Evolutionary conservation across 37 sponge, comb jelly and placozoan species (phyloP).

Genomic region (Eunapius fragilis): DNA sequence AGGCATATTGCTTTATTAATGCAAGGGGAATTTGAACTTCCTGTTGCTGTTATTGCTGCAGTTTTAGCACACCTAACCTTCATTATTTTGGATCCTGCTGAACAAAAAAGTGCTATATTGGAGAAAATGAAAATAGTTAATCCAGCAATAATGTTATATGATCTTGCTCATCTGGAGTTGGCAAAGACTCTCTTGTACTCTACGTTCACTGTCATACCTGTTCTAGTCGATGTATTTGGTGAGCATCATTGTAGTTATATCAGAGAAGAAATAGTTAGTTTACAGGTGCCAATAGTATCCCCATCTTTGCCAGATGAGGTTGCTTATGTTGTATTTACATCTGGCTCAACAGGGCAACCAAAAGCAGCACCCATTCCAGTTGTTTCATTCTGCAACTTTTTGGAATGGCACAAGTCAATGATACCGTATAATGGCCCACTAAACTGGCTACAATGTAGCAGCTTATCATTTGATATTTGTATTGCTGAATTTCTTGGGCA

Average conservation of each 20-base stretch:
- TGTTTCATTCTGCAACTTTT: neutral
- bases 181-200: too few relatives aligned
- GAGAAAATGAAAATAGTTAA: neutral
- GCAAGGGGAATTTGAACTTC: neutral
- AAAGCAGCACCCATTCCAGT: neutral
- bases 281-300: too few relatives aligned
- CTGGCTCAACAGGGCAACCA: slow-evolving; percentile 7
- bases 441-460: neutral
- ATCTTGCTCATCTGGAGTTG: too few relatives aligned
- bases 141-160: neutral
- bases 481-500: neutral
- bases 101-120: neutral
- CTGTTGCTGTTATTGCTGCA: neutral
- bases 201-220: too few relatives aligned
- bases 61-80: neutral
- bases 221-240: too few relatives aligned
- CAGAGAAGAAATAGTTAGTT: too few relatives aligned
- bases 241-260: too few relatives aligned
- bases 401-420: neutral
- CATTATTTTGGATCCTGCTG: neutral
- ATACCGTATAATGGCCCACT: neutral
- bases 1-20: neutral
- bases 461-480: slow-evolving; percentile 5
- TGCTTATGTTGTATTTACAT: slow-evolving; percentile 2
- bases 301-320: too few relatives aligned